A percentile compares a stretch with the other conserved stretches of the same genome.
Evolutionary conservation across 2,113 vertebrate genomes (phyloP).

Genomic region (Bothrops jararaca): DNA sequence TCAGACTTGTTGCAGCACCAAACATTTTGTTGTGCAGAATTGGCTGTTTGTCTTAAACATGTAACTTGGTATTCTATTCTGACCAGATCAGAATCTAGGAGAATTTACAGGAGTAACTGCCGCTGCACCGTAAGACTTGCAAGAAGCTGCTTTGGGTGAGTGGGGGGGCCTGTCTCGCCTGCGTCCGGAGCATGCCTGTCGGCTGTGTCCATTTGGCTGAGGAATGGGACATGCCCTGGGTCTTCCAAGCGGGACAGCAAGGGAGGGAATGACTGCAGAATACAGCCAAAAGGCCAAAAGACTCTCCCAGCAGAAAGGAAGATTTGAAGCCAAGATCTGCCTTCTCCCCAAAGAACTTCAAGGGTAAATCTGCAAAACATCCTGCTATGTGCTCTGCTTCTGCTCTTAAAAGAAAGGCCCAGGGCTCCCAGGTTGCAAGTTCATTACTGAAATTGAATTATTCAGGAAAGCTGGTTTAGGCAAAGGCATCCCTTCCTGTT

Average conservation of each 20-base stretch:
- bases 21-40: neutral
- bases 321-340: neutral
- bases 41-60: neutral
- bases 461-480: conserved; percentile 11
- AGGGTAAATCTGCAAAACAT: neutral
- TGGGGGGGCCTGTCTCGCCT: neutral
- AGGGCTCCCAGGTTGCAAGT: neutral
- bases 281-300: neutral
- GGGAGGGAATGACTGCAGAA: neutral
- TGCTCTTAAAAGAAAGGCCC: neutral
- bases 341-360: conserved; percentile 34
- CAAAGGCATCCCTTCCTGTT: conserved; percentile 9
- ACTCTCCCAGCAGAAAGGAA: neutral
- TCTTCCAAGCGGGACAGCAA: neutral
- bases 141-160: neutral
- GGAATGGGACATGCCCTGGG: neutral
- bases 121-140: neutral
- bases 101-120: neutral
- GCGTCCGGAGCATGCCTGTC: neutral
- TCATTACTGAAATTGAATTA: conserved; percentile 8
- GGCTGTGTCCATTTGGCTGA: neutral
- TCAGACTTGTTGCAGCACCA: neutral
- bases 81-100: neutral
- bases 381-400: neutral
- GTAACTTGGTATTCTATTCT: no score